Base-by-base conservation (phyloP, 1,140 invertebrate species). In the Drosophila lacertosa region DNA sequence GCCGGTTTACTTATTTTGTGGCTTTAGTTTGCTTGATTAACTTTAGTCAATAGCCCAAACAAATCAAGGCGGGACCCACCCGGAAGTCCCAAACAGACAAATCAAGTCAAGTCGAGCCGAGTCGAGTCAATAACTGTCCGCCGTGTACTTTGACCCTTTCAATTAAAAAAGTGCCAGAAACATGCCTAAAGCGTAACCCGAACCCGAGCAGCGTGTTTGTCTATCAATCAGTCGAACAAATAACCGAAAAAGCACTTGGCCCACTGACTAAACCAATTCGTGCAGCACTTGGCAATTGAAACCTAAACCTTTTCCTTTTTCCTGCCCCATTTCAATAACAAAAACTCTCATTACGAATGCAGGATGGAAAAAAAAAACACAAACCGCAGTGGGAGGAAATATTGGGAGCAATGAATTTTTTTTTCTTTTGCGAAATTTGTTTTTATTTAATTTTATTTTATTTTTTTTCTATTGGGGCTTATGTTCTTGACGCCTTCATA, bases 151-250 rank as follows among this genome's bases (percentile, higher is more conserved):
- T 42, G 54, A 60, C 55, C 64, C 55, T 54, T 77, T 55, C 66
- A 77, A 74, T 74, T 77, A 44, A 73, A 66, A 64, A 64, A 51
- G 58, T 67, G 75, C 68, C 57, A 76, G 42, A 42, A 59, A 66
- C 62, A 65, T 11, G 42, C 15, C 20, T 2, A 42, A 29, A 29
- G 20, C 26, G 18, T 13, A 29, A 20, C 63, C 33, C 13, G 13
- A 20, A 20, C 3, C 33, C 55, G 45, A 13, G 47, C 6, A 50
- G 35, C 29, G 11, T 72, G 50, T 67, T 82, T 82, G 69, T 77
- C 77, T 77, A 82, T 83, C 79, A 82, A 83, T 82, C 78, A 74
- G 74, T 32, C 64, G 54, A 54, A 60, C 55, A 72, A 72, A 72
- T 67, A 72, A 50, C 68, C 62, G 3, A 55, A 67, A 33, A 71